These are phyloP conservation scores for Embidobia sp. DNA, from an alignment of 2,888 invertebrate genomes.

Conservation along the genomic window DNA sequence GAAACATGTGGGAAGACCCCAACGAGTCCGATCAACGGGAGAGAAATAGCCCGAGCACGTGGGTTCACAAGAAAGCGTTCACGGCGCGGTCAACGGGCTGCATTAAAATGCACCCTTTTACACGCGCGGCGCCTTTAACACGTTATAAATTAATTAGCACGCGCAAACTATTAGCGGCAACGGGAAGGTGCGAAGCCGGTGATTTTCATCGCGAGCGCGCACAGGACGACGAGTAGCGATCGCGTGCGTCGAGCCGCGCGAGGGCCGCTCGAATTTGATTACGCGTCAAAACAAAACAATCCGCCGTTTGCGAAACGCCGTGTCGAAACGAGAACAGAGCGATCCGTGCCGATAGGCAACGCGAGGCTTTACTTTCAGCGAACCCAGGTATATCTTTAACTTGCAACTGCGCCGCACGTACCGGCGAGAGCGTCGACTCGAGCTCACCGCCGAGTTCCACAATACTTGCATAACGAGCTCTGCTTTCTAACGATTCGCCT, in stretches of 20 bases:
- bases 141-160: constrained; percentile 61
- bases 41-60: too few species aligned
- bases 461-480: constrained; percentile 65
- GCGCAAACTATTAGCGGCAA: constrained; percentile 30
- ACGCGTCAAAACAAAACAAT: too few species aligned
- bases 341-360: too few species aligned
- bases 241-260: too few species aligned
- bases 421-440: constrained; percentile 9
- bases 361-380: too few species aligned
- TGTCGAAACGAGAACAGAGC: constrained; percentile 52
- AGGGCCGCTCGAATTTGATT: too few species aligned
- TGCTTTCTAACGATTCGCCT: constrained; percentile 65
- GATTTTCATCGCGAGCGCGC: constrained; percentile 30
- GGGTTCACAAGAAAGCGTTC: too few species aligned
- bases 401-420: too few species aligned
- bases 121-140: constrained; percentile 31
- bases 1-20: too few species aligned
- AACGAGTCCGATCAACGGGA: too few species aligned
- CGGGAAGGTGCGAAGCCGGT: constrained; percentile 14
- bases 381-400: constrained; percentile 36
- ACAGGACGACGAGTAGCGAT: too few species aligned
- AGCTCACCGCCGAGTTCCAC: constrained; percentile 50
- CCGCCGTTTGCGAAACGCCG: neutral
- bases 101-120: constrained; percentile 75
- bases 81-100: constrained; percentile 64